Percentiles rank a stretch among this genome's conserved stretches.
phyloP scores from a whole-genome alignment of 2,113 vertebrate genomes.

The Meles meles region DNA sequence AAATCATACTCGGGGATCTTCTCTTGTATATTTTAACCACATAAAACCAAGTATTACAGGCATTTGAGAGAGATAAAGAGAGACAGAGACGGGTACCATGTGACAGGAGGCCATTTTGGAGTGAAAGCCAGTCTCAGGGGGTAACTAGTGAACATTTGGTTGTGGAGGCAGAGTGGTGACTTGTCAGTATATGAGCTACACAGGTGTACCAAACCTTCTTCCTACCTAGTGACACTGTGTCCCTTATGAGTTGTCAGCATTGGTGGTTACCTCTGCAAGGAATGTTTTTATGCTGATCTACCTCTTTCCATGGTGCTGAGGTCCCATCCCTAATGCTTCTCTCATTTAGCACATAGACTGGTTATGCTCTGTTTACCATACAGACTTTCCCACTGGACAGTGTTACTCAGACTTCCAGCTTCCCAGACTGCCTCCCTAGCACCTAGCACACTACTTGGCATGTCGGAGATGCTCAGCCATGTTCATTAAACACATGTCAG shows the following conservation, averaged over 20 bases:
- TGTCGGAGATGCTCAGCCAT: not conserved
- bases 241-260: not conserved
- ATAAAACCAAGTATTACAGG: not conserved
- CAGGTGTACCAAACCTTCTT: not conserved
- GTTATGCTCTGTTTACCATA: not conserved
- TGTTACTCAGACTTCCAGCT: not conserved
- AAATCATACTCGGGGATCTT: not conserved
- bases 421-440: not conserved
- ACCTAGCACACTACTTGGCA: not conserved
- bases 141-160: accelerated
- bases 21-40: not conserved
- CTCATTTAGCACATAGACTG: not conserved
- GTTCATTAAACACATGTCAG: not conserved
- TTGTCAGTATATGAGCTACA: not conserved
- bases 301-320: not conserved
- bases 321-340: not conserved
- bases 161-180: not conserved
- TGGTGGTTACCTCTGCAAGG: not conserved
- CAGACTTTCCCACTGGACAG: not conserved
- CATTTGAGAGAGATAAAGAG: not conserved
- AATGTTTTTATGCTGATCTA: not conserved
- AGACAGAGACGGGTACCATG: not conserved
- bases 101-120: not conserved
- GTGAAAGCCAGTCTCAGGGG: not conserved
- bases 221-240: not conserved